phyloP scores from a whole-genome alignment of 1,140 invertebrate species.

The Drosophila tani region DNA sequence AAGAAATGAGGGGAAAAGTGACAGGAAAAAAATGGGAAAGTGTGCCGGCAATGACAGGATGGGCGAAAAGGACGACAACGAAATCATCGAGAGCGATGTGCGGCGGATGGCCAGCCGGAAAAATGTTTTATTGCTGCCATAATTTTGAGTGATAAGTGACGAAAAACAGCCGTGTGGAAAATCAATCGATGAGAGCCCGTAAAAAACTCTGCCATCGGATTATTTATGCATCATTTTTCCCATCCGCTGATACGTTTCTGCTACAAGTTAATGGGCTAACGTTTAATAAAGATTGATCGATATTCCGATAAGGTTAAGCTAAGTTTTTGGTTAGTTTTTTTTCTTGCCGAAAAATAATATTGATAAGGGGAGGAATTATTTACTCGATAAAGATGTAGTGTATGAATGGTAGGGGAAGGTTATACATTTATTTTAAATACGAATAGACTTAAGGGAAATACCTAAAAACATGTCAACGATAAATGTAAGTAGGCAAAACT shows the following conservation, averaged over 20 bases:
- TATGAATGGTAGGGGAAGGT: no score
- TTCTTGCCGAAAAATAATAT: not conserved
- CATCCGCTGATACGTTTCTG: conserved; percentile 62
- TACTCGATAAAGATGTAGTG: conserved; percentile 8
- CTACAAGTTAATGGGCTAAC: conserved; percentile 74
- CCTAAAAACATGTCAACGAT: no score
- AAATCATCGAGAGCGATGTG: conserved; percentile 21
- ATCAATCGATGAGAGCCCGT: conserved; percentile 71
- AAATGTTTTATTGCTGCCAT: conserved; percentile 83
- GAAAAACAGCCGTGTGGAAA: conserved; percentile 73
- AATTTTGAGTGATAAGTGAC: conserved; percentile 83
- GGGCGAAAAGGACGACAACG: conserved; percentile 32
- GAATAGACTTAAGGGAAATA: not conserved
- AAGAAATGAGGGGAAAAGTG: conserved; percentile 70
- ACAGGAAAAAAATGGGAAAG: conserved; percentile 81
- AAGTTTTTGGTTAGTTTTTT: conserved; percentile 24
- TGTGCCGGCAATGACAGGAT: conserved; percentile 71
- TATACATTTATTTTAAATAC: not conserved
- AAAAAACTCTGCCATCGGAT: conserved; percentile 54
- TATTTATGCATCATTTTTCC: conserved; percentile 76
- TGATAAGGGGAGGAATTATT: conserved; percentile 1
- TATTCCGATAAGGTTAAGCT: conserved; percentile 39
- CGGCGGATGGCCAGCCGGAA: conserved; percentile 61
- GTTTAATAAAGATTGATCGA: conserved; percentile 79
- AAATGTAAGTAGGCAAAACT: no score